Evolutionary conservation across 2,797 vertebrate genomes (phyloP).

Genomic region (Gadopsis marmoratus): DNA sequence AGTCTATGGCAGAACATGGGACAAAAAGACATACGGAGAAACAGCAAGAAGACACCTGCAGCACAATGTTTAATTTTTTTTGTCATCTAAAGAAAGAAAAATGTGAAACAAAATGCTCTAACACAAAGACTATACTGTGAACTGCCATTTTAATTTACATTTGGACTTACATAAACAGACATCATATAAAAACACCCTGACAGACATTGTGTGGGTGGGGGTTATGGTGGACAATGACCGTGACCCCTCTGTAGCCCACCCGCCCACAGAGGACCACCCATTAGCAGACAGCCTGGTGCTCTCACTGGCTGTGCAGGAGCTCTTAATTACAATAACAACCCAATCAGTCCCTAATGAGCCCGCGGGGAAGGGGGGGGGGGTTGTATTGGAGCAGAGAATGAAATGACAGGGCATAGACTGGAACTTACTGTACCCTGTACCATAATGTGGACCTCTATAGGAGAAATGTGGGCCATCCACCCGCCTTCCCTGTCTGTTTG

Average conservation of each 20-base stretch:
- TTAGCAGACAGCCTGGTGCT: slow-evolving; percentile 68
- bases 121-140: not conserved
- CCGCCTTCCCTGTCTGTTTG: slow-evolving; percentile 69
- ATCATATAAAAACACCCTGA: not conserved
- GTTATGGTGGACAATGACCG: slow-evolving; percentile 64
- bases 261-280: slow-evolving; percentile 75
- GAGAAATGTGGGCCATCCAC: slow-evolving; percentile 74
- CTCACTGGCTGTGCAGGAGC: slow-evolving; percentile 69
- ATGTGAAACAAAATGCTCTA: not conserved
- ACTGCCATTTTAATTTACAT: not conserved
- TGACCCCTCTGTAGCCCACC: slow-evolving; percentile 51
- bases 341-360: slow-evolving; percentile 77
- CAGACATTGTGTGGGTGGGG: slow-evolving; percentile 3
- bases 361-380: not conserved
- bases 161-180: slow-evolving; percentile 12
- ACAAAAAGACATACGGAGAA: not conserved
- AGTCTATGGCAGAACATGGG: not conserved
- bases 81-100: not conserved
- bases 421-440: slow-evolving; percentile 67
- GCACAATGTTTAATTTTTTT: slow-evolving; percentile 6
- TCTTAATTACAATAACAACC: slow-evolving; percentile 81
- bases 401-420: slow-evolving; percentile 54
- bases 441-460: slow-evolving; percentile 63
- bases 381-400: slow-evolving; percentile 48
- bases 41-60: slow-evolving; percentile 8